phyloP scores from a whole-genome alignment of 1,140 invertebrate genomes.

The Cydia amplana region DNA sequence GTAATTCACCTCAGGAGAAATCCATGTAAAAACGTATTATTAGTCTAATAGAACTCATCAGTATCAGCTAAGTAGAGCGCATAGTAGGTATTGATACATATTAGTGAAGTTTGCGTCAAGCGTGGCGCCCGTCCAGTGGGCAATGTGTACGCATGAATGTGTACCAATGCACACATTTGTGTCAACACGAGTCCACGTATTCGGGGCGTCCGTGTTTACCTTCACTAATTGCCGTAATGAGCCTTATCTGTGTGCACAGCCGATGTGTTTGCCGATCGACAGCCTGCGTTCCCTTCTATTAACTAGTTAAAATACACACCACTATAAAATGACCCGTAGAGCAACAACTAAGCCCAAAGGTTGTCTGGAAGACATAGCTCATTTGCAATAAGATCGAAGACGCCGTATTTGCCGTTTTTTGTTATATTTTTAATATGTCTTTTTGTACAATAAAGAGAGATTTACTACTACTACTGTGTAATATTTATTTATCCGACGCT shows the following conservation, averaged over 20 bases:
- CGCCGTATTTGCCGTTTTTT: too few species aligned
- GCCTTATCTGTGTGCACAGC: slow-evolving; percentile 67
- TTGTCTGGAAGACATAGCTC: too few species aligned
- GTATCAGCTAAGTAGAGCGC: too few species aligned
- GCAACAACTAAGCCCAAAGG: too few species aligned
- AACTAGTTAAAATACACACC: background rate
- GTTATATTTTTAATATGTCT: too few species aligned
- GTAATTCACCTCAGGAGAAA: too few species aligned
- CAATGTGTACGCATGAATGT: background rate
- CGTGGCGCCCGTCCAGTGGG: background rate
- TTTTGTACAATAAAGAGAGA: too few species aligned
- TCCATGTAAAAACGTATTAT: too few species aligned
- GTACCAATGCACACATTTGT: slow-evolving; percentile 37
- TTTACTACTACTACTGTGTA: too few species aligned
- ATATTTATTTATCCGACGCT: too few species aligned
- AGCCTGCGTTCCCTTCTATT: slow-evolving; percentile 34
- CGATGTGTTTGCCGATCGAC: slow-evolving; percentile 65
- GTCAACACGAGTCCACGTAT: slow-evolving; percentile 50
- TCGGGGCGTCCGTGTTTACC: slow-evolving; percentile 66
- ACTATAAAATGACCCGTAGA: background rate
- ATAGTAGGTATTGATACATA: background rate
- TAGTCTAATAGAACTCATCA: background rate
- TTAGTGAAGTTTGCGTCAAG: background rate
- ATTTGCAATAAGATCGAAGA: too few species aligned
- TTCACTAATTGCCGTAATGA: slow-evolving; percentile 74